Conservation (phyloP, 2,797 vertebrate genomes). For the Gallinago solitaria region DNA sequence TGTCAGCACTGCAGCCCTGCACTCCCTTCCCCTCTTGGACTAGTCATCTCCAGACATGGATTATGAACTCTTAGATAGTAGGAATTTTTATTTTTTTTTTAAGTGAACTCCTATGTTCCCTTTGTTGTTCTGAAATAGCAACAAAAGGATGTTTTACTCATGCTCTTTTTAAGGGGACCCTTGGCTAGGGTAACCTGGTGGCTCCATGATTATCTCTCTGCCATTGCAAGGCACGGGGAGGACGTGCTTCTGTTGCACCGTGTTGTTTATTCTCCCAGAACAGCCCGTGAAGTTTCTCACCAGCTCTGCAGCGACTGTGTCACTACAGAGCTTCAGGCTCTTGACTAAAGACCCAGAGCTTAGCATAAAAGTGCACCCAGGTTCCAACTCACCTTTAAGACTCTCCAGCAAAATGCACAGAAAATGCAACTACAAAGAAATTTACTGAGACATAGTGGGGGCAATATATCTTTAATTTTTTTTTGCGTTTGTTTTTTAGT, state of each 20-base stretch:
- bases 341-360: not conserved
- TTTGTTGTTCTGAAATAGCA: not conserved
- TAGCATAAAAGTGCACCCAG: not conserved
- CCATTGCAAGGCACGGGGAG: fast-evolving
- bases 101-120: not conserved
- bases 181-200: not conserved
- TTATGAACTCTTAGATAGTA: not conserved
- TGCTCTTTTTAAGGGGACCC: not conserved
- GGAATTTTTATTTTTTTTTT: not conserved
- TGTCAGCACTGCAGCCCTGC: fast-evolving
- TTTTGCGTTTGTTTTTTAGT: conserved; percentile 76
- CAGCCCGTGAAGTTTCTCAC: not conserved
- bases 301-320: not conserved
- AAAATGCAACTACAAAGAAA: conserved; percentile 2
- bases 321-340: not conserved
- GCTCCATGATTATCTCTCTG: not conserved
- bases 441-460: not conserved
- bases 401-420: not conserved
- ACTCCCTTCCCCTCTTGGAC: not conserved
- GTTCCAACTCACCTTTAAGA: not conserved
- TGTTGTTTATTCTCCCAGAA: not conserved
- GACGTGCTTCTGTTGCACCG: not conserved
- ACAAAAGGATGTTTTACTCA: not conserved
- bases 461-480: conserved; percentile 80
- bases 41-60: not conserved